These are phyloP conservation scores for Trinectes maculatus DNA, from an alignment of 2,113 vertebrate species.

Conservation along the genomic window DNA sequence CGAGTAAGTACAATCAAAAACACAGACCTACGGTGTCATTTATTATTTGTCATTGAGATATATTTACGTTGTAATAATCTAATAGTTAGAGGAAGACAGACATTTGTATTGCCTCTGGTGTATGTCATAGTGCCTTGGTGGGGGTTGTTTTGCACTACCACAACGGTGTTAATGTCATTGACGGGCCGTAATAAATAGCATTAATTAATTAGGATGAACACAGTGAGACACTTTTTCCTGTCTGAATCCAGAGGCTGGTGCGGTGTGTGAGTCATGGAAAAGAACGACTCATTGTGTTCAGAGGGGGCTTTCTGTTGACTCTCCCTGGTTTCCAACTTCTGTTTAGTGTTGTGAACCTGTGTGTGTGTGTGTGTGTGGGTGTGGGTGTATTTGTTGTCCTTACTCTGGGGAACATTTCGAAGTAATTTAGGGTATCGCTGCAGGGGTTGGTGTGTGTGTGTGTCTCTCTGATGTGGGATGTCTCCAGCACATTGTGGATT, in stretches of 20 bases:
- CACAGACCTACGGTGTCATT: too few relatives aligned
- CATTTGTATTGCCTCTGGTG: background rate
- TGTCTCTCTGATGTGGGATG: constrained; percentile 42
- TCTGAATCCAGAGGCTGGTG: constrained; percentile 13
- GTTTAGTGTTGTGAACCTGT: constrained; percentile 26
- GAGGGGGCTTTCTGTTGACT: constrained; percentile 61
- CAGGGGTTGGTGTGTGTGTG: constrained; percentile 12
- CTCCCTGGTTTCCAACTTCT: constrained; percentile 42
- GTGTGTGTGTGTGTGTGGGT: background rate
- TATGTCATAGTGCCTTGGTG: background rate
- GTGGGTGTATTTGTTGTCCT: constrained; percentile 35
- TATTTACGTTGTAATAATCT: too few relatives aligned
- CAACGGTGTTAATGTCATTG: constrained; percentile 20
- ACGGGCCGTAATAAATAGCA: constrained; percentile 38
- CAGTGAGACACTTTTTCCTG: constrained; percentile 12
- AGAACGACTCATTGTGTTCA: constrained; percentile 53
- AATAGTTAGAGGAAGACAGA: too few relatives aligned
- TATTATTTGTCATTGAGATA: too few relatives aligned
- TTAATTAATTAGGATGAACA: constrained; percentile 49
- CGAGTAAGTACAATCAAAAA: constrained; percentile 86
- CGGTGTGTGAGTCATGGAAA: constrained; percentile 40
- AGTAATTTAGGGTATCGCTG: constrained; percentile 61
- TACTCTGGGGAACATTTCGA: constrained; percentile 55
- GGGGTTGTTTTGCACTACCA: constrained; percentile 22
- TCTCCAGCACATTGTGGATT: constrained; percentile 47